Evolutionary conservation across 2,113 vertebrate genomes (phyloP), one percentile per base, ranked within the genome.

Genomic region (Heterotilapia buettikoferi): DNA sequence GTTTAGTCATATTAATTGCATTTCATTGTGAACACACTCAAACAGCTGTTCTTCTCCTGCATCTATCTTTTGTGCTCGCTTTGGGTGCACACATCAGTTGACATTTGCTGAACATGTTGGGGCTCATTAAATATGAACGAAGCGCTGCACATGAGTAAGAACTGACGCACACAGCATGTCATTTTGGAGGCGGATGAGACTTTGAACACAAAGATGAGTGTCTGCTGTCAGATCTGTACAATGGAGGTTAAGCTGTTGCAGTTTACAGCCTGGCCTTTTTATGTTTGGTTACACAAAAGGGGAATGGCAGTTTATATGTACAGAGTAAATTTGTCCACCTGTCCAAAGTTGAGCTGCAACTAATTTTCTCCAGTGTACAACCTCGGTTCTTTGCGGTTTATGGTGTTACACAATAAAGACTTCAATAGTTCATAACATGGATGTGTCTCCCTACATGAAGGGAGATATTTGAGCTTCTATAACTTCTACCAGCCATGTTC

Each of bases 101-200:
- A 91, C 88, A 89, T 91, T 95, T 91, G 36, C 87, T 7, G 43
- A 91, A 83, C 81, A 87, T 36, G 57, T n/a, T 90, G 85, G 84
- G 7, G 53, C 66, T 90, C 85, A 90, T 94, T 88, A 86, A 86
- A 88, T 86, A 86, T 92, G 89, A 92, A 93, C 87, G 91, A 94
- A 90, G 84, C 5, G 2, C 26, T 54, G 29, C 50, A 80, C 45
- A 85, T 93, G 89, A 94, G 83, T 91, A 85, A 94, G 53, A 6
- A 84, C 90, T 94, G 92, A 95, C 63, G 90, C 93, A 94, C 45
- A 11, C 40, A 80, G 14, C 56, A 24, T 86, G 57, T 24, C 71
- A 80, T 53, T 88, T 84, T 79, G 82, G 78, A 73, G 90, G 87
- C 13, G 86, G 89, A 63, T 83, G 82, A 84, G 85, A 88, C 57